phyloP scores from a whole-genome alignment of 1,140 invertebrate genomes.

The Drosophila novamexicana region DNA sequence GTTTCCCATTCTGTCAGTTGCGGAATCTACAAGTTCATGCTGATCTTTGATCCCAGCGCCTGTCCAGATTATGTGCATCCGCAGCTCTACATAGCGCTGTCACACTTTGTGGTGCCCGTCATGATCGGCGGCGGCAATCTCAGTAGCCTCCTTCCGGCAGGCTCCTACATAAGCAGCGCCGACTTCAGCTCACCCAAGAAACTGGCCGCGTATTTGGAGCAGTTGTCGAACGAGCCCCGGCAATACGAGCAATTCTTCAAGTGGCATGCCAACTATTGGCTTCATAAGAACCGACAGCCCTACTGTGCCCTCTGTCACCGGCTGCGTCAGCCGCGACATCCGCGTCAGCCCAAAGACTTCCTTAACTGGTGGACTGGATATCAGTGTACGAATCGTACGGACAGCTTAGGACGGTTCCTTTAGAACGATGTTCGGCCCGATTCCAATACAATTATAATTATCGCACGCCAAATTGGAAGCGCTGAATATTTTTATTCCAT shows the following conservation, averaged over 20 bases:
- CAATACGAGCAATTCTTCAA: conserved; percentile 53
- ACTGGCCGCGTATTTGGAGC: conserved; percentile 19
- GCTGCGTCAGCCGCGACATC: not conserved
- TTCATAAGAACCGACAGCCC: conserved; percentile 30
- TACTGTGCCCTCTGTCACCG: conserved; percentile 54
- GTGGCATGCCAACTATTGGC: conserved; percentile 57
- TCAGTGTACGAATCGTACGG: conserved; percentile 43
- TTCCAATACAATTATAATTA: conserved; percentile 64
- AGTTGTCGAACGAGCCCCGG: not conserved
- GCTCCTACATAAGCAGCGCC: conserved; percentile 40
- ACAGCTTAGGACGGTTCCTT: not conserved
- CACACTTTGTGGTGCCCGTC: conserved; percentile 52
- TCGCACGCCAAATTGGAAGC: conserved; percentile 64
- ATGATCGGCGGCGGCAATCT: conserved; percentile 48
- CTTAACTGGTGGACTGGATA: conserved; percentile 51
- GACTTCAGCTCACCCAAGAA: conserved; percentile 22
- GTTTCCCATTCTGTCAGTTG: conserved; percentile 6
- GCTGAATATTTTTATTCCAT: conserved; percentile 59
- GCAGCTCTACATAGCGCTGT: conserved; percentile 46
- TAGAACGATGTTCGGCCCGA: conserved; percentile 1
- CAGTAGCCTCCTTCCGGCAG: conserved; percentile 20
- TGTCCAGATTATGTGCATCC: conserved; percentile 59
- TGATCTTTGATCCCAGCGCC: conserved; percentile 50
- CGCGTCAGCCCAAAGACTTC: conserved; percentile 24
- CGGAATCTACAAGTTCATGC: conserved; percentile 51